Evolutionary conservation across 2,888 invertebrate species (phyloP).

Genomic region (Diadromus collaris): DNA sequence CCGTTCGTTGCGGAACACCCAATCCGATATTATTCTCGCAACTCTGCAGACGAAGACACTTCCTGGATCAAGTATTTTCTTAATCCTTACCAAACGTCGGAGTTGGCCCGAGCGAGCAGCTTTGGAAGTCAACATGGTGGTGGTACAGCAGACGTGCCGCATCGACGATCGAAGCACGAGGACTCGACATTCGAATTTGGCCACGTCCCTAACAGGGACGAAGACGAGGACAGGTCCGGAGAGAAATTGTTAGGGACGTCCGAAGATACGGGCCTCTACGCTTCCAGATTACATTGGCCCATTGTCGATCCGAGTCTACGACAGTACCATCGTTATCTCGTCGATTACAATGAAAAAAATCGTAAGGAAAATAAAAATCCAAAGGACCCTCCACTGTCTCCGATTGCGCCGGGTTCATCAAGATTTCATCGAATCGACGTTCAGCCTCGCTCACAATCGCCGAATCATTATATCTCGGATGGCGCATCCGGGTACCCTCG

Average conservation of each 20-base stretch:
- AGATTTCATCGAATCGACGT: constrained; percentile 36
- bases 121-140: constrained; percentile 31
- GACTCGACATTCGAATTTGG: constrained; percentile 2
- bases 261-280: background rate
- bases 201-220: constrained; percentile 6
- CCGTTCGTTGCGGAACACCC: constrained; percentile 6
- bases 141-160: constrained; percentile 26
- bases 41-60: constrained; percentile 15
- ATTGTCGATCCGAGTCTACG: constrained; percentile 14
- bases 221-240: background rate
- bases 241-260: background rate
- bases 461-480: constrained; percentile 21
- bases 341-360: constrained; percentile 38
- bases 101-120: constrained; percentile 3
- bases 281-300: constrained; percentile 22
- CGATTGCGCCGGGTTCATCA: constrained; percentile 18
- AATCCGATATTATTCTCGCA: constrained; percentile 5
- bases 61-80: constrained; percentile 40
- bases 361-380: constrained; percentile 40
- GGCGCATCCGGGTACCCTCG: background rate
- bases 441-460: constrained; percentile 18
- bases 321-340: constrained; percentile 23
- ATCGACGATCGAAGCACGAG: constrained; percentile 37
- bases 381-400: background rate
- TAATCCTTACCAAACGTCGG: constrained; percentile 35